phyloP scores from a whole-genome alignment of 2,888 invertebrate genomes.

The Aplocera efformata region DNA sequence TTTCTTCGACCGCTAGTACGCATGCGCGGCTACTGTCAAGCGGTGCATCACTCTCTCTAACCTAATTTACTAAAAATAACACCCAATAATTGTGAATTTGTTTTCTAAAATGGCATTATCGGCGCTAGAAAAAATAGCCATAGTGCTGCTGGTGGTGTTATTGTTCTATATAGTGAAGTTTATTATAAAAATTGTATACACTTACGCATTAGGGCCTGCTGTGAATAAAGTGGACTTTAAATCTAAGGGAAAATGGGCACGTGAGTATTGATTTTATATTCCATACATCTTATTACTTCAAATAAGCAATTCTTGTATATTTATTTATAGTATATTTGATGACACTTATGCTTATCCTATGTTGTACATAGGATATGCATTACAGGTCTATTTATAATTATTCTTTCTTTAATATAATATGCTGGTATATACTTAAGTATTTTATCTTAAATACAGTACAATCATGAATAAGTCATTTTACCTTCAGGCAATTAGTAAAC shows the following conservation, averaged over 20 bases:
- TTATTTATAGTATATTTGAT: too few relatives aligned
- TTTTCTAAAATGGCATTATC: slow-evolving; percentile 44
- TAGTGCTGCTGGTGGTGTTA: slow-evolving; percentile 60
- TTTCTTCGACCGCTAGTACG: slow-evolving; percentile 69
- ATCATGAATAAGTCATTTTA: too few relatives aligned
- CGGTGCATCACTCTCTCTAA: slow-evolving; percentile 52
- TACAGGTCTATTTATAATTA: too few relatives aligned
- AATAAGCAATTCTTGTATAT: too few relatives aligned
- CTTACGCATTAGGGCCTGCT: slow-evolving; percentile 75
- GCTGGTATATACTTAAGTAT: too few relatives aligned
- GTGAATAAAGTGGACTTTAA: slow-evolving; percentile 83
- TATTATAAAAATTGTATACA: slow-evolving; percentile 47
- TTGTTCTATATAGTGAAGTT: slow-evolving; percentile 45
- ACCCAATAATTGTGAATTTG: slow-evolving; percentile 17
- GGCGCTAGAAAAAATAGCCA: slow-evolving; percentile 69
- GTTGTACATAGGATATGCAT: too few relatives aligned
- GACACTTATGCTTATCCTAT: too few relatives aligned
- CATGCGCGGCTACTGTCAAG: slow-evolving; percentile 67
- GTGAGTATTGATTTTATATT: slow-evolving; percentile 73
- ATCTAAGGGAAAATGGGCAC: slow-evolving; percentile 89
- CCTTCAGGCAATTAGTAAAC: too few relatives aligned
- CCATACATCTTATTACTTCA: too few relatives aligned
- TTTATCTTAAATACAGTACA: too few relatives aligned
- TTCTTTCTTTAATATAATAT: too few relatives aligned
- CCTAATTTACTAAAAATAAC: slow-evolving; percentile 37